These are phyloP conservation scores for Rhynchophorus ferrugineus DNA, from an alignment of 1,140 invertebrate genomes.

Conservation along the genomic window DNA sequence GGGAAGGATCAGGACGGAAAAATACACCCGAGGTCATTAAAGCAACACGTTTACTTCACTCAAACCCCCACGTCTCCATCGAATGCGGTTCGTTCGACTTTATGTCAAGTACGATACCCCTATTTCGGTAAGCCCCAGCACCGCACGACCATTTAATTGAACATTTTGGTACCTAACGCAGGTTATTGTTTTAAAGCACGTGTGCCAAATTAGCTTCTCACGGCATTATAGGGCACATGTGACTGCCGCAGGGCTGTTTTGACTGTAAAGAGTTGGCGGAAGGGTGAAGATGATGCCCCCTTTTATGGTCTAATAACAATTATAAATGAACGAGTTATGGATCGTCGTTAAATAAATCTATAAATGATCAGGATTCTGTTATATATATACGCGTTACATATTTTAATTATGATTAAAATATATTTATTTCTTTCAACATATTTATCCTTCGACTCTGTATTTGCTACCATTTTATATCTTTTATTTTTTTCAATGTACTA, in stretches of 20 bases:
- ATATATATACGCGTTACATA: too few species aligned
- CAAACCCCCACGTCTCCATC: too few species aligned
- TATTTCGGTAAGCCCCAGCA: not conserved
- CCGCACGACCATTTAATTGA: constrained; percentile 10
- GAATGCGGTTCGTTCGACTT: not conserved
- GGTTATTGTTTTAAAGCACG: constrained; percentile 19
- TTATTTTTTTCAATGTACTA: too few species aligned
- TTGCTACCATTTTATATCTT: too few species aligned
- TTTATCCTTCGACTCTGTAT: too few species aligned
- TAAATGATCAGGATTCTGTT: too few species aligned
- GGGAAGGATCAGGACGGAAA: too few species aligned
- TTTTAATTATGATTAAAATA: too few species aligned
- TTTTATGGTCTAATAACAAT: too few species aligned
- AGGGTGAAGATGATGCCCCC: not conserved
- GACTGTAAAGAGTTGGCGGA: not conserved
- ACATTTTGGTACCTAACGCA: constrained; percentile 13
- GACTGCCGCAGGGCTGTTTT: constrained; percentile 7
- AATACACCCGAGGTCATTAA: not conserved
- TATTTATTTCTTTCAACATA: too few species aligned
- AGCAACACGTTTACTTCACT: not conserved
- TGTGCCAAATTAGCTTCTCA: constrained; percentile 16
- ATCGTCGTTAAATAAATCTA: too few species aligned
- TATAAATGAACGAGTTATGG: too few species aligned
- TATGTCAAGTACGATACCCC: constrained; percentile 1
- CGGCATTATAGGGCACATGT: constrained; percentile 12